These are phyloP conservation scores for Antigone vipio DNA, from an alignment of 2,113 vertebrate species.

Conservation along the genomic window DNA sequence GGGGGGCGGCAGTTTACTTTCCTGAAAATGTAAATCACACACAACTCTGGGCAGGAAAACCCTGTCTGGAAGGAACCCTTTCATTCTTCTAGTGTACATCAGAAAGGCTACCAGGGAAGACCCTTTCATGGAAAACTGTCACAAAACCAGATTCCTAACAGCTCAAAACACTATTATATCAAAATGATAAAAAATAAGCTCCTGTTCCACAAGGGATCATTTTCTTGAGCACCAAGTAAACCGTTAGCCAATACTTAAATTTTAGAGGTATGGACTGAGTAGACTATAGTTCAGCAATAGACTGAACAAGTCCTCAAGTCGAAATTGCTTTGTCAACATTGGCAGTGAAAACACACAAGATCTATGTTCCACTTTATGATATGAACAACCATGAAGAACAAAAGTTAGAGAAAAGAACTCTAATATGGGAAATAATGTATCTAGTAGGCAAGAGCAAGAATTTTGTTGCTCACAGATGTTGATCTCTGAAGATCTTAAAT, in stretches of 20 bases:
- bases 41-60: not conserved
- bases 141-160: not conserved
- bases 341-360: not conserved
- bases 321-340: not conserved
- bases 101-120: not conserved
- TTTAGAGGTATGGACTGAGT: not conserved
- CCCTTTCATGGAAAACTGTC: not conserved
- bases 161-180: not conserved
- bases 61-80: not conserved
- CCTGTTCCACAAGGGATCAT: not conserved
- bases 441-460: not conserved
- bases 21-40: not conserved
- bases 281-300: not conserved
- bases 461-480: not conserved
- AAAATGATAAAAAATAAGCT: not conserved
- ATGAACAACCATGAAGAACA: not conserved
- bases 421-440: not conserved
- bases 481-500: not conserved
- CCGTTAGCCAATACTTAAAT: not conserved
- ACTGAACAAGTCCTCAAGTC: not conserved
- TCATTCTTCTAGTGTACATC: not conserved
- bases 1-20: not conserved
- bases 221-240: not conserved
- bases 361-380: not conserved
- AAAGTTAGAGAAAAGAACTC: not conserved